These are phyloP conservation scores for Pseudomugil gertrudae DNA, from an alignment of 2,797 vertebrate species.

Conservation along the genomic window DNA sequence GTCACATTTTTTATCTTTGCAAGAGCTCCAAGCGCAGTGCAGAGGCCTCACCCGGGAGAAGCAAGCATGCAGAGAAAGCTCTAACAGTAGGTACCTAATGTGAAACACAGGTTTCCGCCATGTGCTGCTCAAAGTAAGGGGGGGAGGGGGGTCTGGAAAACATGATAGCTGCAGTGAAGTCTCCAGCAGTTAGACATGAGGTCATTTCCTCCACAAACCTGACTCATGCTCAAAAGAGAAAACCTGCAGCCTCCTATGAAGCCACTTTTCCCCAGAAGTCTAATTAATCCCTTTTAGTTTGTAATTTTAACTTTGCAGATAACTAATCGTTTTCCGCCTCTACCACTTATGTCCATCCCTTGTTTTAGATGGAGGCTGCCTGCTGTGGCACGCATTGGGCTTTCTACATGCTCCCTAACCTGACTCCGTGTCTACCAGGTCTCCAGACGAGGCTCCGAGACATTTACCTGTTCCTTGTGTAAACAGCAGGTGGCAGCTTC, in stretches of 20 bases:
- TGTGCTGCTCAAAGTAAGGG: neutral
- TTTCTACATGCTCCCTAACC: conserved; percentile 6
- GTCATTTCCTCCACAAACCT: conserved; percentile 60
- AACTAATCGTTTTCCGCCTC: neutral
- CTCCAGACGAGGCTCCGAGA: neutral
- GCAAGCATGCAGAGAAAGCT: neutral
- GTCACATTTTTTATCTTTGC: neutral
- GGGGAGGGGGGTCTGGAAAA: conserved; percentile 57
- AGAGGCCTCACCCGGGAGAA: neutral
- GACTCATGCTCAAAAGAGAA: conserved; percentile 41
- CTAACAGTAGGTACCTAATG: conserved; percentile 1
- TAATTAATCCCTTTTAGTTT: neutral
- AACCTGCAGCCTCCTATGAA: conserved; percentile 19
- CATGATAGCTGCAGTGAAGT: conserved; percentile 21
- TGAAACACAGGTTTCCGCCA: conserved; percentile 14
- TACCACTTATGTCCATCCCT: too few relatives aligned
- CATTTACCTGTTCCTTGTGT: conserved; percentile 53
- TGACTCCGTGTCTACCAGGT: conserved; percentile 13
- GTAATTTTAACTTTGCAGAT: conserved; percentile 4
- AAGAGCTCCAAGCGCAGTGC: neutral
- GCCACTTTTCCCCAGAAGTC: neutral
- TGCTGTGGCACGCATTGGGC: neutral
- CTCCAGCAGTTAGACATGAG: conserved; percentile 64
- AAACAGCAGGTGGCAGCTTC: conserved; percentile 82
- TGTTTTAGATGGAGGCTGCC: neutral